phyloP scores from a whole-genome alignment of 2,888 invertebrate genomes.

The Holacanthella duospinosa region DNA sequence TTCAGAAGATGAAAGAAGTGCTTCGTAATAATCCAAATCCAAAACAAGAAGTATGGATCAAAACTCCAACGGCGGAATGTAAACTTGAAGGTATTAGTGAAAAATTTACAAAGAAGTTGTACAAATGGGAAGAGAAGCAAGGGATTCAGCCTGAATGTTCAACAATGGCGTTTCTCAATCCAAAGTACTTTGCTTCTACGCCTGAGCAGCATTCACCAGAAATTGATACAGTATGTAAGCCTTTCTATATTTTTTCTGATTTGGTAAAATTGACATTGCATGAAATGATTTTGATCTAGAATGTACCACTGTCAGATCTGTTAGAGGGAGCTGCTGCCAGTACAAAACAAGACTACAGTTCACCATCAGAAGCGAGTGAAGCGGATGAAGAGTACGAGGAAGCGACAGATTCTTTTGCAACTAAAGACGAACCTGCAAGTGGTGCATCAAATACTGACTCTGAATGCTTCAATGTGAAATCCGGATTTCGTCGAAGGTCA shows the following conservation, averaged over 20 bases:
- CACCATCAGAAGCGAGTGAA: constrained; percentile 5
- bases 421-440: constrained; percentile 21
- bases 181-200: constrained; percentile 41
- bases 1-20: constrained; percentile 51
- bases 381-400: constrained; percentile 17
- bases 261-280: too few species aligned
- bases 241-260: neutral
- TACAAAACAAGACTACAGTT: neutral
- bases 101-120: constrained; percentile 77
- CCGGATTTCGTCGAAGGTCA: constrained; percentile 21
- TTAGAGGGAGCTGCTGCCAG: neutral
- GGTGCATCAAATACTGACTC: constrained; percentile 33
- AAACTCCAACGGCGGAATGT: constrained; percentile 70
- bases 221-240: neutral
- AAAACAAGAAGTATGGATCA: constrained; percentile 63
- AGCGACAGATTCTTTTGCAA: constrained; percentile 25
- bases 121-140: constrained; percentile 75
- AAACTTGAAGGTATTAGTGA: constrained; percentile 76
- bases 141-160: constrained; percentile 77
- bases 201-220: constrained; percentile 4
- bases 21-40: constrained; percentile 48
- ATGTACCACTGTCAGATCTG: neutral
- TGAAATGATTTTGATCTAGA: too few species aligned
- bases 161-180: constrained; percentile 65
- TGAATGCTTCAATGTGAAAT: constrained; percentile 23